phyloP scores from a whole-genome alignment of 2,113 vertebrate genomes.

The Microtus montanus region DNA sequence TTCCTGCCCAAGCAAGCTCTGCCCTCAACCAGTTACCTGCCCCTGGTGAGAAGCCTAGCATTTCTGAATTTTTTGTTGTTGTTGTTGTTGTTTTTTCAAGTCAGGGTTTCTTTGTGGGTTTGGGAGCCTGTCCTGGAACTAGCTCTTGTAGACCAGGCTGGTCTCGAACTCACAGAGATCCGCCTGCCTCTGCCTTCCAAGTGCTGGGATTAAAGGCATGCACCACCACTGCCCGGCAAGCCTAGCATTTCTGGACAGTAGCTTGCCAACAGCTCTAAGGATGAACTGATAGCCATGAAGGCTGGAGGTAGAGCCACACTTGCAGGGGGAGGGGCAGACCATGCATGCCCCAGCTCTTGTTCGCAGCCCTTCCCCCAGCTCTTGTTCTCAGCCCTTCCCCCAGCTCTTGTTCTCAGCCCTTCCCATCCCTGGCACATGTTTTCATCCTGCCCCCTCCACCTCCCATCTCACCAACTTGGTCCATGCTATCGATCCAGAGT shows the following conservation, averaged over 20 bases:
- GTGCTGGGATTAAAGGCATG: no score
- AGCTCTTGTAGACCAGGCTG: no score
- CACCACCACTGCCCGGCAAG: no score
- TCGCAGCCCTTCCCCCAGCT: neutral
- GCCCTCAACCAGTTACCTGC: neutral
- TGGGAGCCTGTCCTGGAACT: no score
- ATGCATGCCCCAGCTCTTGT: neutral
- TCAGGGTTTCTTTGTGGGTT: no score
- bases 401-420: neutral
- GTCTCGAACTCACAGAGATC: no score
- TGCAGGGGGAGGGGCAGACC: no score
- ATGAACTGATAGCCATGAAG: neutral
- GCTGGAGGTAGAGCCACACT: neutral
- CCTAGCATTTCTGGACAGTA: neutral
- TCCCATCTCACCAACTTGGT: rapidly evolving
- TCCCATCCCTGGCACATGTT: neutral
- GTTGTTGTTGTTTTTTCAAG: no score
- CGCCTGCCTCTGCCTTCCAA: no score
- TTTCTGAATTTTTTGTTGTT: neutral
- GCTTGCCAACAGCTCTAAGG: neutral
- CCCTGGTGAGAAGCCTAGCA: neutral
- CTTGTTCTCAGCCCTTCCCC: neutral
- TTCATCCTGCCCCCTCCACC: neutral
- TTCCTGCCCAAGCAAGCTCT: neutral
- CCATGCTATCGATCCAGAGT: neutral